phyloP scores from a whole-genome alignment of 2,113 vertebrate genomes.

The Oxygymnocypris stewartii region DNA sequence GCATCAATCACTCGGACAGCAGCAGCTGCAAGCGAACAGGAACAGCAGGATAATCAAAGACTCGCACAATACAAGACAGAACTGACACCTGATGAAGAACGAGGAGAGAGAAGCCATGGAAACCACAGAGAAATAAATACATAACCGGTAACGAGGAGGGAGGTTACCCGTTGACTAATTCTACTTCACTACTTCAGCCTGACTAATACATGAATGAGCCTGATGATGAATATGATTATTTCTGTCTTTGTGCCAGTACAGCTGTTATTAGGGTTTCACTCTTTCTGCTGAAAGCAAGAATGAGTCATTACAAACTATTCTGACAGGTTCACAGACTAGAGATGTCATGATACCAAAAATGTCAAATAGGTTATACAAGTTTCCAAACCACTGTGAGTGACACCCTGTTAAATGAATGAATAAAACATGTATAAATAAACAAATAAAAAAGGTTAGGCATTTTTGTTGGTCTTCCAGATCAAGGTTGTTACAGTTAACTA shows the following conservation, averaged over 20 bases:
- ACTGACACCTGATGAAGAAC: slow-evolving; percentile 7
- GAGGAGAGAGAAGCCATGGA: slow-evolving; percentile 12
- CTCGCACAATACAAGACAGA: slow-evolving; percentile 5
- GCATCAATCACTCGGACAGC: slow-evolving; percentile 42
- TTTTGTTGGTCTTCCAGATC: no score
- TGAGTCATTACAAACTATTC: neutral
- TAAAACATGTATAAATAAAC: no score
- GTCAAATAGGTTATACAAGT: neutral
- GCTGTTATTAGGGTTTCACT: neutral
- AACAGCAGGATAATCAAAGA: slow-evolving; percentile 34
- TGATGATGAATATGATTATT: neutral
- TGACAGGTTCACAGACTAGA: neutral
- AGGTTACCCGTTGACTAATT: neutral
- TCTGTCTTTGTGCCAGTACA: neutral
- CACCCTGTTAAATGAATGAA: no score
- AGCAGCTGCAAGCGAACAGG: slow-evolving; percentile 12
- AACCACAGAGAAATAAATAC: neutral
- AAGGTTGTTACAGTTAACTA: no score
- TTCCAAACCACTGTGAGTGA: neutral
- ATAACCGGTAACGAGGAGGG: neutral
- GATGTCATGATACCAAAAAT: neutral
- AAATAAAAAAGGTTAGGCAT: no score
- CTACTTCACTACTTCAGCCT: neutral
- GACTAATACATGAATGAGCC: neutral
- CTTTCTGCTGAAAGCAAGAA: neutral